These are phyloP conservation scores for Philereme vetulata DNA, from an alignment of 2,888 invertebrate genomes.

Conservation along the genomic window DNA sequence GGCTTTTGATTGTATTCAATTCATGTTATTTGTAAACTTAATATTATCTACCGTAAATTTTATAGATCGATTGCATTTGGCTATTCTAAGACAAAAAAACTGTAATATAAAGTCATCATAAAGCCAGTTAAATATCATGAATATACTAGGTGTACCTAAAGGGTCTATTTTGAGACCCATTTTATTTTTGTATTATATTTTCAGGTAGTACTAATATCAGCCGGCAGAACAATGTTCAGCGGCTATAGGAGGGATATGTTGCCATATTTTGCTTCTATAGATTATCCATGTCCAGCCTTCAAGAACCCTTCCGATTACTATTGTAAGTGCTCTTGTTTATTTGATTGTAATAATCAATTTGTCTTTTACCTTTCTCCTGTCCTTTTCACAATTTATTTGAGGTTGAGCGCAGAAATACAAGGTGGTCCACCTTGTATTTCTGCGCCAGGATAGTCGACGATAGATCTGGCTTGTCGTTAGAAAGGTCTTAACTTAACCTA, in stretches of 20 bases:
- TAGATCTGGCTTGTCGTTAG: no score
- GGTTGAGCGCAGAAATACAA: no score
- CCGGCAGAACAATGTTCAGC: constrained; percentile 95
- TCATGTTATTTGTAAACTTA: neutral
- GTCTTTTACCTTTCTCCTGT: no score
- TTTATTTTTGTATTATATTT: constrained; percentile 4
- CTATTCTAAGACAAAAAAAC: neutral
- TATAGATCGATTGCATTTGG: neutral
- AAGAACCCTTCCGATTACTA: constrained; percentile 99
- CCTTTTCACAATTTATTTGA: no score
- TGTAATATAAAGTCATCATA: neutral
- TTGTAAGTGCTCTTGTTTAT: constrained; percentile 82
- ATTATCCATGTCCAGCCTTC: constrained; percentile 97
- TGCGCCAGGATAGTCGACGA: no score
- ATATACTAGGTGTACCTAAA: neutral
- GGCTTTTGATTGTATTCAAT: constrained; percentile 2
- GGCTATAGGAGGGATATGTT: constrained; percentile 95
- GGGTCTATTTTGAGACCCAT: neutral
- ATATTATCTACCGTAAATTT: neutral
- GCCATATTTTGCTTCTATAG: constrained; percentile 94
- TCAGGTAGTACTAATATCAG: constrained; percentile 91
- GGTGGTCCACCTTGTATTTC: no score
- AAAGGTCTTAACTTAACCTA: no score
- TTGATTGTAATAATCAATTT: neutral
- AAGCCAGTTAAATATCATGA: neutral